Evolutionary conservation across 1,140 invertebrate species (phyloP), one percentile per base, ranked within the genome.

Genomic region (Drusus annulatus): DNA sequence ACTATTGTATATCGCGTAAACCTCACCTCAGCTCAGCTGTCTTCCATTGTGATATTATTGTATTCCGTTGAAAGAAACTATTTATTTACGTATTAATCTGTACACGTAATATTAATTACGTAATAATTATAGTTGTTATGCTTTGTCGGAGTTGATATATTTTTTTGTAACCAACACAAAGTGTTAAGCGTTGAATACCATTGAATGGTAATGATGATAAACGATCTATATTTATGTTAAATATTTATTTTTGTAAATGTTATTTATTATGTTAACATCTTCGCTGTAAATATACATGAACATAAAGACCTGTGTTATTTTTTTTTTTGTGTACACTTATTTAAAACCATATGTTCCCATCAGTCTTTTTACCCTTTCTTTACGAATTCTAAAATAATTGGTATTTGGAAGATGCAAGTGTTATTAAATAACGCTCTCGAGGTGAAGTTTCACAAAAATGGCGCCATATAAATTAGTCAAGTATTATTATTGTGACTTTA

Each of bases 31-130:
- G 52, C 54, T 23, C 17, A 65, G 77, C 77, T 58, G 51, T 58
- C 77, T 71, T 78, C 63, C 76, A 78, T 78, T 78, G 56, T 71
- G 68, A 71, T 71, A 71, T 71, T 52, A 52, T 71, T 71, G 7
- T 71, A 71, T 71, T 71, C 45, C 45, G 19, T 23, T 71, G 21
- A 28, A 71, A 71, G 68, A 71, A 52, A 71, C 36, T 45, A 45
- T 71, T 52, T 71, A 71, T 71, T 71, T 71, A 71, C 68, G n/a
- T 25, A 52, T 54, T 28, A 16, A 25, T 51, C 25, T 36, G 31
- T n/a, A 17, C 23, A 36, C 23, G 25, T 45, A 45, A 45, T 45
- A 45, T 45, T 45, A 45, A 45, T 45, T 45, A 45, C 10, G 10
- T 45, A 45, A 13, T 45, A 45, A 10, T 13, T 45, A 13, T 45